Evolutionary conservation across 2,113 vertebrate species (phyloP).

Genomic region (Suncus etruscus): DNA sequence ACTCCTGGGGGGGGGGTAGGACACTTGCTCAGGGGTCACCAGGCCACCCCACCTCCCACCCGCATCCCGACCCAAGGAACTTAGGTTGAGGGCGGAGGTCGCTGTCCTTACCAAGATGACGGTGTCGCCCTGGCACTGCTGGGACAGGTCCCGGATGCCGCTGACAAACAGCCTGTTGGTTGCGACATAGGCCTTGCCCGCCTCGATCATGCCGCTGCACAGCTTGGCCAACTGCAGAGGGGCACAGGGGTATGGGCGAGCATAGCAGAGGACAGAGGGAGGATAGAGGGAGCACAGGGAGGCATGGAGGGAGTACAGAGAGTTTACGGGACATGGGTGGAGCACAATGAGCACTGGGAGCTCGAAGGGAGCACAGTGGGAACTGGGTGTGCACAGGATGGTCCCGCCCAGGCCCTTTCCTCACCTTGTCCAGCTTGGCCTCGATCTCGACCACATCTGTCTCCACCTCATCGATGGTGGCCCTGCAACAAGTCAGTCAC

Average conservation of each 20-base stretch:
- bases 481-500: slow-evolving; percentile 86
- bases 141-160: slow-evolving; percentile 95
- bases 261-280: too few relatives aligned
- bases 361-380: too few relatives aligned
- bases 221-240: slow-evolving; percentile 94
- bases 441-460: slow-evolving; percentile 98
- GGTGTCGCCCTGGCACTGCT: slow-evolving; percentile 96
- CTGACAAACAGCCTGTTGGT: slow-evolving; percentile 97
- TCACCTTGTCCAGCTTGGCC: slow-evolving; percentile 98
- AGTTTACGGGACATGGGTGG: too few relatives aligned
- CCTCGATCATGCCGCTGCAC: slow-evolving; percentile 97
- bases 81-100: background rate
- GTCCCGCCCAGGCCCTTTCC: background rate
- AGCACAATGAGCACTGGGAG: too few relatives aligned
- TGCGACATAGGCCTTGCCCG: slow-evolving; percentile 94
- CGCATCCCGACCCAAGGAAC: background rate
- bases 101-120: slow-evolving; percentile 94
- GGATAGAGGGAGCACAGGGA: too few relatives aligned
- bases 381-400: too few relatives aligned
- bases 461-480: slow-evolving; percentile 97
- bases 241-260: too few relatives aligned
- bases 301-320: too few relatives aligned
- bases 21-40: background rate
- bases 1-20: slow-evolving; percentile 89
- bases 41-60: background rate